Evolutionary conservation across 1,140 invertebrate species (phyloP).

Genomic region (Hormaphis cornu): DNA sequence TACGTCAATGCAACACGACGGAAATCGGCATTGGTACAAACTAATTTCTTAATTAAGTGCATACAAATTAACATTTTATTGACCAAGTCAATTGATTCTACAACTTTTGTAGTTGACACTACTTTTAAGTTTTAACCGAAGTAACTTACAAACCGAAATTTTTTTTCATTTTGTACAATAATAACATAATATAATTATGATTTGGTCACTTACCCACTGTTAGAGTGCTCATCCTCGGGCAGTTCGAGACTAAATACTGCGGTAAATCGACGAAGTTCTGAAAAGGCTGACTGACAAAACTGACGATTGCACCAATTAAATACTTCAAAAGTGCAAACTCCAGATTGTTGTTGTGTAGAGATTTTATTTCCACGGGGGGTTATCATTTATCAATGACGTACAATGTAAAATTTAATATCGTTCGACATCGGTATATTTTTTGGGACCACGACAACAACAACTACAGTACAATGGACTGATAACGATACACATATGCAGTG

Average conservation of each 20-base stretch:
- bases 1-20: no score
- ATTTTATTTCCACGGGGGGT: neutral
- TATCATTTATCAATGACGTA: constrained; percentile 27
- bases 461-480: no score
- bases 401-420: no score
- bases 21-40: no score
- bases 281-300: no score
- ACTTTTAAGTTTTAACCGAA: neutral
- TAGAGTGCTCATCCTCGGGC: constrained; percentile 1
- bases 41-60: no score
- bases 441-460: neutral
- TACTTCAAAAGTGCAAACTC: neutral
- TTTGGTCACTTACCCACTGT: constrained; percentile 14
- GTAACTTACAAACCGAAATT: neutral
- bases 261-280: neutral
- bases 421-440: constrained; percentile 17
- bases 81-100: no score
- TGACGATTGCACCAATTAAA: neutral
- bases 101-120: no score
- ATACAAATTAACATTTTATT: no score
- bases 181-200: neutral
- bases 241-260: neutral
- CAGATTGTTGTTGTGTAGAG: neutral
- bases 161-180: no score
- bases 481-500: no score